A percentile compares a stretch with the other conserved stretches of the same genome.
Evolutionary conservation across 2,797 vertebrate genomes (phyloP).

Genomic region (Pantherophis alleghaniensis): DNA sequence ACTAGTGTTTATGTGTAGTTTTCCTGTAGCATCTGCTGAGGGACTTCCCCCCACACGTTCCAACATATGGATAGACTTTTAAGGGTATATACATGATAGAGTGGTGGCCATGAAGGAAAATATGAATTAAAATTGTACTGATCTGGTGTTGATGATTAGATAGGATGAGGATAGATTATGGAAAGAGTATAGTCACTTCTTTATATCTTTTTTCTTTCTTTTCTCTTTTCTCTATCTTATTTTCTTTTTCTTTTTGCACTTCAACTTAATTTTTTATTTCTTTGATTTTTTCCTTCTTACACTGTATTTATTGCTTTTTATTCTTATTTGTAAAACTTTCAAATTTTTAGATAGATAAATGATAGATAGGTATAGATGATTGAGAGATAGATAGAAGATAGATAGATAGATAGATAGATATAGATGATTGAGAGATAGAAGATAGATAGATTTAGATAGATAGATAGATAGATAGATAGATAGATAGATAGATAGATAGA

Average conservation of each 20-base stretch:
- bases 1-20: conserved; percentile 51
- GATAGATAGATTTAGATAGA: no score
- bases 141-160: not conserved
- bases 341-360: not conserved
- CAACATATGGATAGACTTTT: not conserved
- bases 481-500: no score
- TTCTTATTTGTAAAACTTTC: not conserved
- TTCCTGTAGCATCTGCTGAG: conserved; percentile 24
- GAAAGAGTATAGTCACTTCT: not conserved
- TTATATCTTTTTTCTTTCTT: not conserved
- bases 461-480: no score
- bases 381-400: no score
- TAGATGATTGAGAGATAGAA: no score
- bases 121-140: not conserved
- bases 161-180: not conserved
- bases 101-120: not conserved
- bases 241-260: not conserved
- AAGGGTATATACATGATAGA: not conserved
- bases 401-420: no score
- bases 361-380: no score
- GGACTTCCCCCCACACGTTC: not conserved
- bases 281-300: not conserved
- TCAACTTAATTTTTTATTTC: not conserved
- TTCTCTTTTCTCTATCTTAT: not conserved
- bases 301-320: not conserved